A percentile compares a stretch with the other conserved stretches of the same genome.
phyloP scores from a whole-genome alignment of 2,888 invertebrate genomes.

The Eupithecia tripunctaria region DNA sequence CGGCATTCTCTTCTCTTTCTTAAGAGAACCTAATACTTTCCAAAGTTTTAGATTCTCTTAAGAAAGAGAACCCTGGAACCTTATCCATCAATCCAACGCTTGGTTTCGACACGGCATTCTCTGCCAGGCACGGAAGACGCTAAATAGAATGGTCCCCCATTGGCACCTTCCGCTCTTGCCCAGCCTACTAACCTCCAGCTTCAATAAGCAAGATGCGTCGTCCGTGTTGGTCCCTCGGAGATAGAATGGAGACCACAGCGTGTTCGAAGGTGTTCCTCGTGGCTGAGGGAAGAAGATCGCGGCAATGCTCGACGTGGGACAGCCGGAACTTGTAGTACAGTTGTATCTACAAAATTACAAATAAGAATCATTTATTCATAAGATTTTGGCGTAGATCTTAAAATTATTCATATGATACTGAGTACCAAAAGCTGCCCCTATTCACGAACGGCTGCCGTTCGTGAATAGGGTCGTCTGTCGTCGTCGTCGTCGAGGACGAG shows the following conservation, averaged over 20 bases:
- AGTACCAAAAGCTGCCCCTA: no score
- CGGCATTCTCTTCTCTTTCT: not conserved
- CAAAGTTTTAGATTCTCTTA: no score
- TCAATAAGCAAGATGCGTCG: constrained; percentile 88
- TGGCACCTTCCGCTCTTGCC: not conserved
- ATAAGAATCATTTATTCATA: not conserved
- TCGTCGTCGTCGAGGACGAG: no score
- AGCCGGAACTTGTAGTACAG: constrained; percentile 88
- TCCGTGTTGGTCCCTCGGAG: constrained; percentile 87
- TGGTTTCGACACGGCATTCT: not conserved
- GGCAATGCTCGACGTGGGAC: constrained; percentile 86
- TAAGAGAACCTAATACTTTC: no score
- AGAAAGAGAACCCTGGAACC: no score
- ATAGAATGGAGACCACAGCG: constrained; percentile 88
- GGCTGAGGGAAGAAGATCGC: constrained; percentile 86
- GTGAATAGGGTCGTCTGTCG: no score
- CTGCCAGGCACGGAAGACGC: not conserved
- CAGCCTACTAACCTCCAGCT: constrained; percentile 83
- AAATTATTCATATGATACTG: no score
- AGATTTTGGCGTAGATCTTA: no score
- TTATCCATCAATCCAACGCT: not conserved
- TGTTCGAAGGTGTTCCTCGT: constrained; percentile 86
- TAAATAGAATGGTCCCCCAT: not conserved
- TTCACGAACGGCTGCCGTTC: no score
- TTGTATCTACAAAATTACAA: constrained; percentile 86